Evolutionary conservation across 2,888 invertebrate genomes (phyloP).

Genomic region (Notodonta ziczac): DNA sequence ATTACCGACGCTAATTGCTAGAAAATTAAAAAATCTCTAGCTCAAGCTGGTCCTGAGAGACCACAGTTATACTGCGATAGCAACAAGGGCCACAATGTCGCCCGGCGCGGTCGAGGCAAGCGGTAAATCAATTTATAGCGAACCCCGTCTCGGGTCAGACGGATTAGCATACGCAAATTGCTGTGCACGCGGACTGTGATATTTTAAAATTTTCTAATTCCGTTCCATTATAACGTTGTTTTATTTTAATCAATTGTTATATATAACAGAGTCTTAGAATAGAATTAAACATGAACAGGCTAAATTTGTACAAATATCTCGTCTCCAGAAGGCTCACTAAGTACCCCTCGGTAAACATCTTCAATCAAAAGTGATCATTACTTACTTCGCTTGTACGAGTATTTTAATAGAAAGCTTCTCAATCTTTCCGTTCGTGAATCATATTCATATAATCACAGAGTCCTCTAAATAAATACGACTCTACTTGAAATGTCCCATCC

Average conservation of each 20-base stretch:
- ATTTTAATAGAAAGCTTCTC: too few species aligned
- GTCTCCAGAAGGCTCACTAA: too few species aligned
- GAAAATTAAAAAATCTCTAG: neutral
- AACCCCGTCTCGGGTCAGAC: slow-evolving; percentile 14
- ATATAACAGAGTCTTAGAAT: too few species aligned
- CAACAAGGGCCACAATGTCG: neutral
- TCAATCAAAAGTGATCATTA: too few species aligned
- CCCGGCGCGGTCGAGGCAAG: slow-evolving; percentile 17
- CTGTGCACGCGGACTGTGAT: slow-evolving; percentile 25
- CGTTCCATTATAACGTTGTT: neutral
- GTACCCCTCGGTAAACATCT: too few species aligned
- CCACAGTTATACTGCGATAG: neutral
- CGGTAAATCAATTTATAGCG: slow-evolving; percentile 41
- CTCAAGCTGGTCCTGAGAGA: neutral
- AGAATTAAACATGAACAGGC: too few species aligned
- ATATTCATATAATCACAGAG: too few species aligned
- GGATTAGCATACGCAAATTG: slow-evolving; percentile 43
- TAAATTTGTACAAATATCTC: too few species aligned
- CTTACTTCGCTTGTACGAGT: too few species aligned
- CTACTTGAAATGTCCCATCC: slow-evolving; percentile 14
- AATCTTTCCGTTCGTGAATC: too few species aligned
- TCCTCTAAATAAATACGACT: neutral
- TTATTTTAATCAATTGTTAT: neutral
- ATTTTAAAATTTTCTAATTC: slow-evolving; percentile 18
- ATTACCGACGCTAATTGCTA: too few species aligned